phyloP scores from a whole-genome alignment of 1,140 invertebrate genomes.

The Lethocerus indicus region DNA sequence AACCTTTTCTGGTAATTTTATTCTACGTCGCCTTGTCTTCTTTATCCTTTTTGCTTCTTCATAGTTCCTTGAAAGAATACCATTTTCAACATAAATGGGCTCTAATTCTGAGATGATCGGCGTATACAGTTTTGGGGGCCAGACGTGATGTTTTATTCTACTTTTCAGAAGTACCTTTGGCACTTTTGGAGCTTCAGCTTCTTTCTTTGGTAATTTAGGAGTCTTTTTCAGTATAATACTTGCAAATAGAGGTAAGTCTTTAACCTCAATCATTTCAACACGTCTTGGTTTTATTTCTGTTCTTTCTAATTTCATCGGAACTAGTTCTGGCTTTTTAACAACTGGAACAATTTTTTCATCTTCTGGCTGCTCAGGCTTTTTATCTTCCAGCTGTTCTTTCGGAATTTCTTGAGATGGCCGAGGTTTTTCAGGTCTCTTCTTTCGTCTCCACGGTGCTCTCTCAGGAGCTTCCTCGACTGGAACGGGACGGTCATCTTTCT shows the following conservation, averaged over 20 bases:
- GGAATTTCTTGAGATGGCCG: constrained; percentile 12
- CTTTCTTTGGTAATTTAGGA: constrained; percentile 19
- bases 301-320: constrained; percentile 7
- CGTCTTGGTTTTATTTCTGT: constrained; percentile 15
- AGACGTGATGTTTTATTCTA: constrained; percentile 32
- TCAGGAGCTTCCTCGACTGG: neutral
- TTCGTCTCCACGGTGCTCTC: neutral
- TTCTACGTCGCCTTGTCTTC: constrained; percentile 2
- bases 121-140: constrained; percentile 24
- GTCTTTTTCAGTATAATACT: constrained; percentile 45
- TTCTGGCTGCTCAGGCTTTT: constrained; percentile 1
- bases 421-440: constrained; percentile 18
- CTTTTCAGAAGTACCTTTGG: constrained; percentile 25
- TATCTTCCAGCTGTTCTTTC: constrained; percentile 11
- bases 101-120: constrained; percentile 18
- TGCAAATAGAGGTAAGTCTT: constrained; percentile 36
- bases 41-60: constrained; percentile 18
- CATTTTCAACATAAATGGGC: constrained; percentile 30
- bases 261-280: constrained; percentile 19
- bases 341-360: neutral
- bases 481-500: constrained; percentile 2
- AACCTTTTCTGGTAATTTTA: constrained; percentile 5
- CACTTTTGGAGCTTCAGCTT: constrained; percentile 16
- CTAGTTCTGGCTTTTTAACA: constrained; percentile 5
- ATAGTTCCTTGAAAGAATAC: constrained; percentile 36